These are phyloP conservation scores for Megaceryle maxima DNA, from an alignment of 2,113 vertebrate species.

Conservation along the genomic window DNA sequence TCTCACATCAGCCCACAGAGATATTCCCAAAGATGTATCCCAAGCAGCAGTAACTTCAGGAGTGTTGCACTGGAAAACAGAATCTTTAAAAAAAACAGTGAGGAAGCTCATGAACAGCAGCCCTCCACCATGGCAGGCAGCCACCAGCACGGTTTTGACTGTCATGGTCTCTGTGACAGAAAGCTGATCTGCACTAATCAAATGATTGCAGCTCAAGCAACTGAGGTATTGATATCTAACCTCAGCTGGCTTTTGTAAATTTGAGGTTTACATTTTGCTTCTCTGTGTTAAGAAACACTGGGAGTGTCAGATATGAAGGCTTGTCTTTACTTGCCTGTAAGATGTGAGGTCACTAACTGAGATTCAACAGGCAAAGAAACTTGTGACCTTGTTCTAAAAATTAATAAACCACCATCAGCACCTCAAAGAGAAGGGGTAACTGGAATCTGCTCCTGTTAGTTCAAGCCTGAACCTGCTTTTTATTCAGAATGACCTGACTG, in stretches of 20 bases:
- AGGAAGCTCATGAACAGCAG: not conserved
- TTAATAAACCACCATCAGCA: conserved; percentile 17
- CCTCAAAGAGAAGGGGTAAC: not conserved
- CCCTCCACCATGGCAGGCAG: not conserved
- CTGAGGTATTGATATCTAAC: not conserved
- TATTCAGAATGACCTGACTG: not conserved
- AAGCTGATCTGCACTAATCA: not conserved
- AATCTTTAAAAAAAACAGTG: not conserved
- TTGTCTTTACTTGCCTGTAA: not conserved
- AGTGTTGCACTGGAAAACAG: not conserved
- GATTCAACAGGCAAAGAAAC: conserved; percentile 3
- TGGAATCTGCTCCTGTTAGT: not conserved
- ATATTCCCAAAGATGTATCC: not conserved
- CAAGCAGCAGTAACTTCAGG: not conserved
- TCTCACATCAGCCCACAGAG: not conserved
- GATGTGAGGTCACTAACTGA: not conserved
- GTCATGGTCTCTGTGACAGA: not conserved
- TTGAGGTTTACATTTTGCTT: not conserved
- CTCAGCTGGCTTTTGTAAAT: not conserved
- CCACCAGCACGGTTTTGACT: not conserved
- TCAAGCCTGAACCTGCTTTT: conserved; percentile 32
- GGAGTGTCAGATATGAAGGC: not conserved
- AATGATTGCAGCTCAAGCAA: not conserved
- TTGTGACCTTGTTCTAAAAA: conserved; percentile 35
- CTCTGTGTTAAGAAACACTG: not conserved